phyloP scores from a whole-genome alignment of 64 coral and sea anemone genomes.

The Pachyseris speciosa region DNA sequence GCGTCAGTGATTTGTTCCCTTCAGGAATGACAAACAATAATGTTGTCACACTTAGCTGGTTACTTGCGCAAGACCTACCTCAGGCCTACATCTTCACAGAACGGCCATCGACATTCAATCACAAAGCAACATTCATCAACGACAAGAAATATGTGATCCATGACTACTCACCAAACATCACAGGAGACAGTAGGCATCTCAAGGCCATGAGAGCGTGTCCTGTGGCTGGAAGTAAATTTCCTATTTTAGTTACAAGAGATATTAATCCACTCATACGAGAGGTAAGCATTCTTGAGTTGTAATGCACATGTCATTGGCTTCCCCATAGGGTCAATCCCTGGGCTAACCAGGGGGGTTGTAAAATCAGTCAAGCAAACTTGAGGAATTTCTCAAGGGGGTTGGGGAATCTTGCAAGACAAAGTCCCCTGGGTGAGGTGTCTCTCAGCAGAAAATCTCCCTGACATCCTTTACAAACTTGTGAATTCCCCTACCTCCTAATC shows the following conservation, averaged over 20 bases:
- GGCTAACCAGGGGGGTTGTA: too few species aligned
- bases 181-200: constrained; percentile 65
- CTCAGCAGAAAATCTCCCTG: too few species aligned
- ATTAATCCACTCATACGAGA: constrained; percentile 69
- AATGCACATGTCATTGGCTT: too few species aligned
- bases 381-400: too few species aligned
- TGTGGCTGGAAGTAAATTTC: constrained; percentile 80
- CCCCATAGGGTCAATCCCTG: too few species aligned
- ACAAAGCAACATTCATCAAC: constrained; percentile 68
- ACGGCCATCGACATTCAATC: constrained; percentile 83
- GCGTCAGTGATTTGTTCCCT: background rate
- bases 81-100: constrained; percentile 81
- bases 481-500: too few species aligned
- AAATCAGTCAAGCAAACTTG: too few species aligned
- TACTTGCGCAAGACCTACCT: constrained; percentile 87
- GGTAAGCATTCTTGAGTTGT: constrained; percentile 32
- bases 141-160: constrained; percentile 85
- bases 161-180: constrained; percentile 70
- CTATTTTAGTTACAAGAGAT: constrained; percentile 71
- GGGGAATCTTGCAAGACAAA: too few species aligned
- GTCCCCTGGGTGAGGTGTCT: too few species aligned
- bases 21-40: constrained; percentile 48
- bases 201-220: constrained; percentile 86
- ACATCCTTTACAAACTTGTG: too few species aligned
- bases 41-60: constrained; percentile 76